phyloP scores from a whole-genome alignment of 2,888 invertebrate genomes.

The Ypsolopha sequella region DNA sequence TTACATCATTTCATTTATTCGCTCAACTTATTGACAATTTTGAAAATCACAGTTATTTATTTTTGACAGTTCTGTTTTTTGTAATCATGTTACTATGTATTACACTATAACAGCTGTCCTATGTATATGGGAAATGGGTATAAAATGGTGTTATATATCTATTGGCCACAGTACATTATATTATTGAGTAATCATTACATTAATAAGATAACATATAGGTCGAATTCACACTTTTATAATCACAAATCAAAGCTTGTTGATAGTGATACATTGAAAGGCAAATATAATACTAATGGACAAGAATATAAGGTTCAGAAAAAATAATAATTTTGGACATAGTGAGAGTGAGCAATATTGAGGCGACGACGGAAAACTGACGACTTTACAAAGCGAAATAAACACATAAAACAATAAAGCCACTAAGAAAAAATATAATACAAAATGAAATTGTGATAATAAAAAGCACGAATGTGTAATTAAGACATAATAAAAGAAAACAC shows the following conservation, averaged over 20 bases:
- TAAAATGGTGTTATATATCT: slow-evolving; percentile 49
- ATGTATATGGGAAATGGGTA: slow-evolving; percentile 65
- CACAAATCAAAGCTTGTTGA: not conserved
- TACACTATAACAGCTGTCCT: slow-evolving; percentile 56
- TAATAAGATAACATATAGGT: slow-evolving; percentile 10
- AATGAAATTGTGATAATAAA: not conserved
- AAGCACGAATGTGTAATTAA: not conserved
- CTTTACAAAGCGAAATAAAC: slow-evolving; percentile 35
- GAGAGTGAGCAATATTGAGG: slow-evolving; percentile 10
- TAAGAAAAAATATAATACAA: not conserved
- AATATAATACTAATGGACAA: slow-evolving; percentile 5
- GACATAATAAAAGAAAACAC: not conserved
- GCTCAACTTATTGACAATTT: slow-evolving; percentile 71
- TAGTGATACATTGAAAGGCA: not conserved
- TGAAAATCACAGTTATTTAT: slow-evolving; percentile 67
- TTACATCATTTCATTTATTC: slow-evolving; percentile 66
- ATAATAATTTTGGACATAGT: not conserved
- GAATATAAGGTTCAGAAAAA: not conserved
- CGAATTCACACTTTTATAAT: slow-evolving; percentile 1
- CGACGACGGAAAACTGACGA: slow-evolving; percentile 25
- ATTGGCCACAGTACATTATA: slow-evolving; percentile 65
- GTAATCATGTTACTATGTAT: slow-evolving; percentile 38
- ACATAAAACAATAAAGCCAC: slow-evolving; percentile 23
- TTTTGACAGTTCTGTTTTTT: slow-evolving; percentile 56
- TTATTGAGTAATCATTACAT: slow-evolving; percentile 48